Base-by-base conservation (phyloP, 2,888 invertebrate genomes). In the Vesta saturnalis region DNA sequence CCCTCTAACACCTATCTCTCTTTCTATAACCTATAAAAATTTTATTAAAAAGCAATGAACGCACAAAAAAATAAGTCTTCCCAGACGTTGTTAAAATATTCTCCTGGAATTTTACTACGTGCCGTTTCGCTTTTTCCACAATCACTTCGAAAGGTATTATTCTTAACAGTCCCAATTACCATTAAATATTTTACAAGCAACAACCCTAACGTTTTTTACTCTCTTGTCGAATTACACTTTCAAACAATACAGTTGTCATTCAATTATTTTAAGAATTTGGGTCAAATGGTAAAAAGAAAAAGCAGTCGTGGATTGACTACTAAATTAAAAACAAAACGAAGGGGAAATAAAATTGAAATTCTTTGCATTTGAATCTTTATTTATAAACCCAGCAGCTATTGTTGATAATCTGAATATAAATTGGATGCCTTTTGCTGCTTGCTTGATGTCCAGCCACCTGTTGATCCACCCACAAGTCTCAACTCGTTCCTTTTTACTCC, bases 101-200 rank as follows among this genome's bases (percentile, higher is more conserved):
- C 69, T 70, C 68, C 62, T 35, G 49, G 72, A 72, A 71, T 70
- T 72, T 67, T 68, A 58, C 59, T 60, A 72, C 72, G 72, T 72
- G 72, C 72, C 72, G 72, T 69, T 67, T 71, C 70, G 71, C 64
- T 59, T 62, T 67, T 58, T 57, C 64, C 16, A 23, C 71, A 60
- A 71, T 69, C 65, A 69, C 68, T 56, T 43, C 8, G 39, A 21
- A 55, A 69, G 58, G 64, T 65, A 59, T 70, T 70, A 61, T 64
- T 64, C 64, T 61, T 59, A 58, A 69, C 64, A 10, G 39, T 49
- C 3, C n/a, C 1, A 64, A 61, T 56, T 56, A 61, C 69, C 64
- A 54, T 66, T 66, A 70, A 70, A 70, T 66, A 70, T 66, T 70
- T 70, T 59, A 70, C 66, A 6, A n/a, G n/a, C n/a, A n/a, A n/a